Percentiles rank a stretch among this genome's conserved stretches.
Evolutionary conservation across 2,797 vertebrate genomes (phyloP).

Genomic region (Borostomias antarcticus): DNA sequence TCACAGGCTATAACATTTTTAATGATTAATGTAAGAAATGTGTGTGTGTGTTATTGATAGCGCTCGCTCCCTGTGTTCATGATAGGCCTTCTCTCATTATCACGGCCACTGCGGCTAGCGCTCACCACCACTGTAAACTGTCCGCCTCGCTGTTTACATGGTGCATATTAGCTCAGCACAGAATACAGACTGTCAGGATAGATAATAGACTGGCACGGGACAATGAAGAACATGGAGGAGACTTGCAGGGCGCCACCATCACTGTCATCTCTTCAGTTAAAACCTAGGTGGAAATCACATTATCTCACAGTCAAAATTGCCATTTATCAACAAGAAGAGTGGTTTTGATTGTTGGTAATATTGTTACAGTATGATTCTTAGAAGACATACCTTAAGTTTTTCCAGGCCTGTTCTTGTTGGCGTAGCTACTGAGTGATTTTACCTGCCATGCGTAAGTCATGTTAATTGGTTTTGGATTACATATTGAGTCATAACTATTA

Average conservation of each 20-base stretch:
- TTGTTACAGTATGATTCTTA: not conserved
- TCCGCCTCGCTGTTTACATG: not conserved
- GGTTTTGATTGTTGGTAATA: not conserved
- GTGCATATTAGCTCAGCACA: not conserved
- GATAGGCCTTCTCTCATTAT: slow-evolving; percentile 13
- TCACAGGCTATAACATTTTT: slow-evolving; percentile 13
- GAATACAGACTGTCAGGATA: slow-evolving; percentile 6
- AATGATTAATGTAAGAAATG: slow-evolving; percentile 18
- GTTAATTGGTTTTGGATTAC: not conserved
- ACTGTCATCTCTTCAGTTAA: not conserved
- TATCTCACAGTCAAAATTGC: not conserved
- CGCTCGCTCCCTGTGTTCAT: not conserved
- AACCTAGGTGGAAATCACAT: not conserved
- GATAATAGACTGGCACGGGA: slow-evolving; percentile 22
- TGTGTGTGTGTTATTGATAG: slow-evolving; percentile 17
- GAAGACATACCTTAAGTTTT: not conserved
- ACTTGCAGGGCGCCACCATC: too few relatives aligned
- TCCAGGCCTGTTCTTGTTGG: not conserved
- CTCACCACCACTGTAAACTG: slow-evolving; percentile 9
- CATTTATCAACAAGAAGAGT: slow-evolving; percentile 1
- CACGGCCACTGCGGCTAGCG: not conserved
- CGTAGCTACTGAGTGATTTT: not conserved
- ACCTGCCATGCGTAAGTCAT: not conserved
- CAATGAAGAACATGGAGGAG: too few relatives aligned
- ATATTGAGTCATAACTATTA: not conserved